phyloP scores from a whole-genome alignment of 2,113 vertebrate species.

The Diadophis punctatus region DNA sequence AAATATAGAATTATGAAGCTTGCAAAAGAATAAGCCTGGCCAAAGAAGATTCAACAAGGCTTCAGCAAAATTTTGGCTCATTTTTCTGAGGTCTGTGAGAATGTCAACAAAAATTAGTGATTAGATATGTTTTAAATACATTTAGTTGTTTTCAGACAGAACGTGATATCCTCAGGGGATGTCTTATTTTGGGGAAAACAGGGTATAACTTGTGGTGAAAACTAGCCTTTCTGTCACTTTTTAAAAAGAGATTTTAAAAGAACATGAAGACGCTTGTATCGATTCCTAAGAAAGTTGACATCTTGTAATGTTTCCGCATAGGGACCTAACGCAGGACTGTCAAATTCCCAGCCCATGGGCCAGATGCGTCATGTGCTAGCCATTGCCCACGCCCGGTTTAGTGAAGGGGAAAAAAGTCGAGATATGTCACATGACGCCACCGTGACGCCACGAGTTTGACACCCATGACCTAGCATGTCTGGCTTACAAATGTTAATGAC shows the following conservation, averaged over 20 bases:
- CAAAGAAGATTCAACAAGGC: not conserved
- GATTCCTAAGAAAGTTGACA: not conserved
- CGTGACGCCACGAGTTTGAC: too few species aligned
- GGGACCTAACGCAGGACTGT: not conserved
- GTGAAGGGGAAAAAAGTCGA: too few species aligned
- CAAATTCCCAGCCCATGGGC: too few species aligned
- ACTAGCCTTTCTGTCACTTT: not conserved
- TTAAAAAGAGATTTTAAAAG: not conserved
- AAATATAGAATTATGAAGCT: not conserved
- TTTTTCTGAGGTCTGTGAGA: not conserved
- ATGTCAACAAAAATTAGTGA: not conserved
- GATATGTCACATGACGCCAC: too few species aligned
- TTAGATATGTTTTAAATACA: not conserved
- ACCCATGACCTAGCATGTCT: not conserved
- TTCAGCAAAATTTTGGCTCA: not conserved
- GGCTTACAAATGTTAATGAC: not conserved
- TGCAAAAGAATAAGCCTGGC: not conserved
- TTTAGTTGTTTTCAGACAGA: not conserved
- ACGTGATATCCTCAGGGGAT: not conserved
- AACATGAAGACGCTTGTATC: not conserved
- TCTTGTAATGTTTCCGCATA: not conserved
- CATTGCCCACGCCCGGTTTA: too few species aligned
- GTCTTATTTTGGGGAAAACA: too few species aligned
- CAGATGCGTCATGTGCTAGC: too few species aligned
- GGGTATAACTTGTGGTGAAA: not conserved